A percentile compares a stretch with the other conserved stretches of the same genome.
phyloP scores from a whole-genome alignment of 2,888 invertebrate species.

The Amiota mariae region DNA sequence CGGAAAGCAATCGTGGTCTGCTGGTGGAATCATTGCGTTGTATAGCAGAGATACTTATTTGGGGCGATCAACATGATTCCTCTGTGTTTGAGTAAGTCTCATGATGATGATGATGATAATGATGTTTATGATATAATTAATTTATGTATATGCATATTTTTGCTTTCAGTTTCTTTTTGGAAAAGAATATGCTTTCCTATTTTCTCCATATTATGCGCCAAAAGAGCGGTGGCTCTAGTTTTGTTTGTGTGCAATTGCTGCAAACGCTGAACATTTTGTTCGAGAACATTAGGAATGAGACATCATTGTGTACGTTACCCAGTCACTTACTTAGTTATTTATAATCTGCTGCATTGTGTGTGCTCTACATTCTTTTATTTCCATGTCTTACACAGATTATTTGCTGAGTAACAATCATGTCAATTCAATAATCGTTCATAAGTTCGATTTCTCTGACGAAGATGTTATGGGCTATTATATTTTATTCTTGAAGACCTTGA shows the following conservation, averaged over 20 bases:
- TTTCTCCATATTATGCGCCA: conserved; percentile 98
- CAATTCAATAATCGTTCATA: conserved; percentile 99
- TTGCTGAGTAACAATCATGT: conserved; percentile 99
- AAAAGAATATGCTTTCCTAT: conserved; percentile 99
- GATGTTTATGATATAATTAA: not conserved
- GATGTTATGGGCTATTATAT: conserved; percentile 99
- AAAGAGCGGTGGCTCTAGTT: conserved; percentile 93
- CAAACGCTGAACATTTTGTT: conserved; percentile 99
- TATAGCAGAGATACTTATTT: conserved; percentile 98
- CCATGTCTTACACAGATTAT: conserved; percentile 83
- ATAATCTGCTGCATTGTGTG: not conserved
- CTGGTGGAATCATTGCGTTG: conserved; percentile 96
- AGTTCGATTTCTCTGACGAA: conserved; percentile 99
- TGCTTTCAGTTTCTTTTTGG: conserved; percentile 99
- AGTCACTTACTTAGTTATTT: not conserved
- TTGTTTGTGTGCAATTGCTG: conserved; percentile 96
- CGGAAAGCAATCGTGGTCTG: conserved; percentile 93
- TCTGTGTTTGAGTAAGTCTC: conserved; percentile 97
- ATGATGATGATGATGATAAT: not conserved
- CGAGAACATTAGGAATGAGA: conserved; percentile 99
- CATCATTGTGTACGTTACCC: conserved; percentile 93
- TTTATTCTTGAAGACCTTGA: conserved; percentile 97
- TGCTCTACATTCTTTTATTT: not conserved
- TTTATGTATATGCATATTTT: conserved; percentile 61
- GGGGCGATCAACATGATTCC: conserved; percentile 99